Conservation (phyloP, 2,113 vertebrate genomes). For the Verasper variegatus region DNA sequence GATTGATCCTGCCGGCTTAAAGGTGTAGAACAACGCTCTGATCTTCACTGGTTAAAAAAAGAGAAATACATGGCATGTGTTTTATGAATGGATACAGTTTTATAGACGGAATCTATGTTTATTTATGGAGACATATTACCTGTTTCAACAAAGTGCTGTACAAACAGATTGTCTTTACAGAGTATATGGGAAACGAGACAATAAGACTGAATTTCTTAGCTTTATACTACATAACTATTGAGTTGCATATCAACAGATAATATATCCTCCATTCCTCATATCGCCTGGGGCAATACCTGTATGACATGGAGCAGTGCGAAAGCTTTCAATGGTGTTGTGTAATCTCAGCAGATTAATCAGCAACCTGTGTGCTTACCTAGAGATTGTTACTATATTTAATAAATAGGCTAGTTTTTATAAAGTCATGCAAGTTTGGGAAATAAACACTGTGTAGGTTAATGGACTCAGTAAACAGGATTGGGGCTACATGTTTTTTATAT, state of each 20-base stretch:
- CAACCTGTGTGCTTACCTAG: conserved; percentile 57
- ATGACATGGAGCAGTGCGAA: conserved; percentile 51
- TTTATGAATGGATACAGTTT: conserved; percentile 60
- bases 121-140: conserved; percentile 31
- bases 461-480: conserved; percentile 39
- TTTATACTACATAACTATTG: conserved; percentile 51
- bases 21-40: conserved; percentile 32
- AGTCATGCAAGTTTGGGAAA: conserved; percentile 44
- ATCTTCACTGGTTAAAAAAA: conserved; percentile 24
- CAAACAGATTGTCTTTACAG: conserved; percentile 11
- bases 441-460: conserved; percentile 48
- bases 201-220: conserved; percentile 45
- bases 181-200: conserved; percentile 1
- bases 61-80: conserved; percentile 5
- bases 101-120: conserved; percentile 43
- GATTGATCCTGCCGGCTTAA: conserved; percentile 47
- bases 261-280: background rate
- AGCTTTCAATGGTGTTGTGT: conserved; percentile 66
- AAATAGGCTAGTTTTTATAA: conserved; percentile 68
- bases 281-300: conserved; percentile 5
- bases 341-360: conserved; percentile 63
- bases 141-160: conserved; percentile 21
- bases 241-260: conserved; percentile 48
- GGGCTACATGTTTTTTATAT: conserved; percentile 11
- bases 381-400: conserved; percentile 77